Percentiles rank a stretch among this genome's conserved stretches.
Conservation (phyloP, 1,140 invertebrate species). For the Trichogramma pretiosum region DNA sequence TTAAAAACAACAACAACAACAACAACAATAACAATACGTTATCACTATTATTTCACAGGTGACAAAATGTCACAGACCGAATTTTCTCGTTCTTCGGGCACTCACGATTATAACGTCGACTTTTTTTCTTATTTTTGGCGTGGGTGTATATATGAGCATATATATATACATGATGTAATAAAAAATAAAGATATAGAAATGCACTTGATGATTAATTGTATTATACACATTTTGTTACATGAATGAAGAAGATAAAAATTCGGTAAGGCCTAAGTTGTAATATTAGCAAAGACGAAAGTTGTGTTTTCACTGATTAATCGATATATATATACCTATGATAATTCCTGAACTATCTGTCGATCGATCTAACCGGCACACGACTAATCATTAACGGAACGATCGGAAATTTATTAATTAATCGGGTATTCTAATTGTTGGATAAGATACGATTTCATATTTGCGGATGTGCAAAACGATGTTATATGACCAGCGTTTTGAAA, state of each 20-base stretch:
- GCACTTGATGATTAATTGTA: background rate
- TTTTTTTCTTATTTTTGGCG: constrained; percentile 12
- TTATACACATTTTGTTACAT: constrained; percentile 12
- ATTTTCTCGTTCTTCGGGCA: constrained; percentile 41
- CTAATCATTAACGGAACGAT: too few relatives aligned
- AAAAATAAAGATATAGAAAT: constrained; percentile 10
- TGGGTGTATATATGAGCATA: constrained; percentile 13
- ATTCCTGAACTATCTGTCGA: constrained; percentile 11
- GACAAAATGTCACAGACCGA: constrained; percentile 31
- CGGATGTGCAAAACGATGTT: too few relatives aligned
- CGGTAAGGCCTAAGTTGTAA: constrained; percentile 5
- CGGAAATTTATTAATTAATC: too few relatives aligned
- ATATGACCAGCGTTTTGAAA: constrained; percentile 30
- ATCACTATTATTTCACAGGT: constrained; percentile 25
- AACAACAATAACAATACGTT: constrained; percentile 29
- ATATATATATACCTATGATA: too few relatives aligned
- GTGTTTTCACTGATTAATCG: too few relatives aligned
- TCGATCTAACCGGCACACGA: too few relatives aligned
- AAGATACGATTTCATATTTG: too few relatives aligned
- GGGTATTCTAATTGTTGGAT: too few relatives aligned
- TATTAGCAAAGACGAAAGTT: constrained; percentile 6
- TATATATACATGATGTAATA: constrained; percentile 13
- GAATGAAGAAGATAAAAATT: constrained; percentile 7
- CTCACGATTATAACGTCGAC: constrained; percentile 29
- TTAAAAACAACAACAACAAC: too few relatives aligned